These are phyloP conservation scores for Nibea coibor DNA, from an alignment of 2,113 vertebrate species.

Conservation along the genomic window DNA sequence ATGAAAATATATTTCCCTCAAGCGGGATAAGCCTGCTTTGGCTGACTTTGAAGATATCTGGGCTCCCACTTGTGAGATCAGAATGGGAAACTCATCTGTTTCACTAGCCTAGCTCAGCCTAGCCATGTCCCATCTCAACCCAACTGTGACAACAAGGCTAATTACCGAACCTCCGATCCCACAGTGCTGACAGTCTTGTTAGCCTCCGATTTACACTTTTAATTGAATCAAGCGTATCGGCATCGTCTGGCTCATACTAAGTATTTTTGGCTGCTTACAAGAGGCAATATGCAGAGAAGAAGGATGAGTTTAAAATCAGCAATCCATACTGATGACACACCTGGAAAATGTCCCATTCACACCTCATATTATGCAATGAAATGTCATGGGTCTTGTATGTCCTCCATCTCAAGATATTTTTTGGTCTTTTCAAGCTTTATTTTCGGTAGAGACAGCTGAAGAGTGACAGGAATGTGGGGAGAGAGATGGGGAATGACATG, in stretches of 20 bases:
- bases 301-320: conserved; percentile 28
- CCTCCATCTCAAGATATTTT: neutral
- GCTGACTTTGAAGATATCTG: conserved; percentile 26
- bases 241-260: conserved; percentile 68
- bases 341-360: conserved; percentile 8
- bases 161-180: conserved; percentile 69
- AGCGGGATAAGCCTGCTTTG: conserved; percentile 2
- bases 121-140: conserved; percentile 60
- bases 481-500: no score
- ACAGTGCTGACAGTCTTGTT: conserved; percentile 69
- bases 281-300: conserved; percentile 38
- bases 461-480: no score
- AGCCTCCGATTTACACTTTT: conserved; percentile 73
- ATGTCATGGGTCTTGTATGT: neutral
- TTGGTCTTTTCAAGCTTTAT: no score
- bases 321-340: conserved; percentile 36
- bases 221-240: conserved; percentile 68
- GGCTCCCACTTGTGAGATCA: conserved; percentile 42
- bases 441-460: no score
- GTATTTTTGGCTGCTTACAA: conserved; percentile 56
- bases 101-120: conserved; percentile 53
- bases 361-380: neutral
- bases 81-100: conserved; percentile 64
- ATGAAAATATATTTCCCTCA: neutral
- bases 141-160: conserved; percentile 72